These are phyloP conservation scores for Aricia agestis DNA, from an alignment of 1,140 invertebrate genomes.

Conservation along the genomic window DNA sequence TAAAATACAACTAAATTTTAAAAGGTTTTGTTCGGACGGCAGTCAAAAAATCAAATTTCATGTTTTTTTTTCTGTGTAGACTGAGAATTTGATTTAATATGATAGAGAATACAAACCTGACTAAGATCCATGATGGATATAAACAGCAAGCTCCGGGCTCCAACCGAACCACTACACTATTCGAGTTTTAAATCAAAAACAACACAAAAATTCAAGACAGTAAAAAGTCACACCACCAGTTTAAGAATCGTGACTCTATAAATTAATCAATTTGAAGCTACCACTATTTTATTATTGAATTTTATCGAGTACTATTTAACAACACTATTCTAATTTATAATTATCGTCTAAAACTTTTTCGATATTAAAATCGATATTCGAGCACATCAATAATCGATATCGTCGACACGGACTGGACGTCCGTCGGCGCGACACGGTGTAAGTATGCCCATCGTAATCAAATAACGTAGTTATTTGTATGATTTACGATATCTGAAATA, in stretches of 20 bases:
- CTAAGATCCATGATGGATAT: slow-evolving; percentile 33
- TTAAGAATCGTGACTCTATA: no score
- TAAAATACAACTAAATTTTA: no score
- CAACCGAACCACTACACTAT: not conserved
- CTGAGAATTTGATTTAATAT: not conserved
- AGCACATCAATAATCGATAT: slow-evolving; percentile 38
- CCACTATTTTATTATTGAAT: no score
- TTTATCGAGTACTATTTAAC: no score
- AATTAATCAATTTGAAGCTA: no score
- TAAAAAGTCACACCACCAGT: no score
- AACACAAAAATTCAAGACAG: not conserved
- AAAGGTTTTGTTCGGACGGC: no score
- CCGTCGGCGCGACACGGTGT: slow-evolving; percentile 45
- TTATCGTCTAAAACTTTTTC: not conserved
- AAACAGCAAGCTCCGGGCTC: not conserved
- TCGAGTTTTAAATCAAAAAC: not conserved
- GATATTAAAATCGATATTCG: not conserved
- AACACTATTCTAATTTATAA: not conserved
- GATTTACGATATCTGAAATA: slow-evolving; percentile 28
- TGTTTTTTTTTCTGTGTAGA: no score
- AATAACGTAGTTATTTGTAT: slow-evolving; percentile 45
- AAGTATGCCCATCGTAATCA: slow-evolving; percentile 56
- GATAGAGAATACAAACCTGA: slow-evolving; percentile 29
- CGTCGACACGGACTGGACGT: slow-evolving; percentile 34
- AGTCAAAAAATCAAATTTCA: no score